Conservation (phyloP, 2,888 invertebrate genomes). For the Pyrrhia umbra region DNA sequence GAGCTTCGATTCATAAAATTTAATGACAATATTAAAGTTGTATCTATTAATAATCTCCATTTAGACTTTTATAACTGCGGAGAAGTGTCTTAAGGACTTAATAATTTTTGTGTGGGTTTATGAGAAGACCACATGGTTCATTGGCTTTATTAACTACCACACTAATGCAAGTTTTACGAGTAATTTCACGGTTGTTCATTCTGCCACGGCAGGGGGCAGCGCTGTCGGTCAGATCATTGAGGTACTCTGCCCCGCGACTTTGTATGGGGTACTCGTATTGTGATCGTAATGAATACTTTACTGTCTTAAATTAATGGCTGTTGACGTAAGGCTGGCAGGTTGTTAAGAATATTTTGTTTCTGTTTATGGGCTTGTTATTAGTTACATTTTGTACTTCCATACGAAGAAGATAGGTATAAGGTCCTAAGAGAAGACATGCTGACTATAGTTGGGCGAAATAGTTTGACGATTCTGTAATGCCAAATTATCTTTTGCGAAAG, state of each 20-base stretch:
- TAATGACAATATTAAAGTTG: conserved; percentile 75
- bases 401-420: too few species aligned
- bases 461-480: too few species aligned
- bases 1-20: conserved; percentile 61
- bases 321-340: conserved; percentile 30
- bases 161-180: conserved; percentile 88
- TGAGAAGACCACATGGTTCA: conserved; percentile 83
- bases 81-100: conserved; percentile 70
- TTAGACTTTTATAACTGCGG: conserved; percentile 77
- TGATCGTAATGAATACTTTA: conserved; percentile 60
- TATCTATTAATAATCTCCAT: conserved; percentile 80
- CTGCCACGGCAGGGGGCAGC: conserved; percentile 76
- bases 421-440: too few species aligned
- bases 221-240: conserved; percentile 45
- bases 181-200: conserved; percentile 88
- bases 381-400: too few species aligned
- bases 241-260: conserved; percentile 43
- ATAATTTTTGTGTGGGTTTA: conserved; percentile 78
- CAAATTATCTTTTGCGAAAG: too few species aligned
- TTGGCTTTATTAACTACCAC: conserved; percentile 80
- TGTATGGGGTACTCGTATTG: conserved; percentile 48
- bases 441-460: too few species aligned
- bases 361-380: background rate
- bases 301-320: conserved; percentile 54
- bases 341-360: conserved; percentile 39